Base-by-base conservation (phyloP, 1,140 invertebrate genomes). In the Halictus rubicundus region DNA sequence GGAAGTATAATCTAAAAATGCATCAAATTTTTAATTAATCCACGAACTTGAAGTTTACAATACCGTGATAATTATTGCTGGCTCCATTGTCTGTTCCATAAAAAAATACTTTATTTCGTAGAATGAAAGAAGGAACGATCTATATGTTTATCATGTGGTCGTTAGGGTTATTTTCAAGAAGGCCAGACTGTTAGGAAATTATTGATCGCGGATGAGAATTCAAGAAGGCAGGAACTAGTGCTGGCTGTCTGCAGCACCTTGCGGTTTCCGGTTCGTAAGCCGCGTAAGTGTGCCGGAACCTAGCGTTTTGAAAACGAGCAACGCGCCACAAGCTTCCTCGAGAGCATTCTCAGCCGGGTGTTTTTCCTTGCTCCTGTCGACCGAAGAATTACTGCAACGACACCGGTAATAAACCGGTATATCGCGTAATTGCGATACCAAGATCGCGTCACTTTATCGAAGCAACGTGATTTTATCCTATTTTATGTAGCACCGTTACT, bases 231-330 rank as follows among this genome's bases (percentile, higher is more conserved):
- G 23, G 23, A 66, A 66, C n/a, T 39, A 39, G 60, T n/a, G 7
- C 23, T 57, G 37, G 23, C 23, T 42, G 23, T 25, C 23, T n/a
- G 46, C 32, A 57, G 46, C 61, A 32, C 64, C 46, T 74, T 25
- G 27, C 27, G 61, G 72, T 54, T 74, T 74, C 46, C 32, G 60
- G n/a, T 8, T 23, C 32, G 49, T 57, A 16, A 23, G 25, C 49
- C 46, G 42, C 19, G 27, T 27, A 54, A 75, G 37, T 57, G 63
- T 27, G 16, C 9, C 61, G 49, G 23, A 68, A 42, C 39, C 25
- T 23, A 23, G 12, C 27, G 3, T 54, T 57, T 27, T 25, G 25
- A 57, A 37, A 25, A 66, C 32, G 27, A 63, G 37, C 63, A 65
- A 42, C 37, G 19, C 25, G 6, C 23, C 14, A 0, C 25, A 14